Base-by-base conservation (phyloP, 2,888 invertebrate species). In the Carpatolechia fugitivella region DNA sequence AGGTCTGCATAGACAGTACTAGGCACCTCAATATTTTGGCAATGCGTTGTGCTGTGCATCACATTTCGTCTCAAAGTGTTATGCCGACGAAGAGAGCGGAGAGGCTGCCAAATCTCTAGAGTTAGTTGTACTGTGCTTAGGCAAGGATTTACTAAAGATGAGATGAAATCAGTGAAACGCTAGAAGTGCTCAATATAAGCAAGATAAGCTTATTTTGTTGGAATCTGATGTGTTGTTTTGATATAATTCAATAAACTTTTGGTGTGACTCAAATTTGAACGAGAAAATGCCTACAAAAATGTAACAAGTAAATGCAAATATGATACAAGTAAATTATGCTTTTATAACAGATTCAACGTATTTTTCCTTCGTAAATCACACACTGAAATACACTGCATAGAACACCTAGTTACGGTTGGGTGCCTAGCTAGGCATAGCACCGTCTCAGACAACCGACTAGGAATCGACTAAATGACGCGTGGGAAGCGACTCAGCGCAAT, bases 381-480 rank as follows among this genome's bases (percentile, higher is more conserved):
- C 3, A 24, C 24, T 3, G 3, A 24, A 24, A 24, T 24, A 24
- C 3, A 24, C 24, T 24, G n/a, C n/a, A n/a, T n/a, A n/a, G n/a
- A n/a, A 24, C 3, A 24, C 24, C 3, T 18, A 41, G 3, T 7
- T 18, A 18, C n/a, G n/a, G n/a, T n/a, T n/a, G n/a, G n/a, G 18
- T 14, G 10, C 40, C 14, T 40, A 40, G 16, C 14, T 16, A 14
- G n/a, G 35, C n/a, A 35, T n/a, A 35, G 35, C 10, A 35, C n/a
- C 10, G 35, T 40, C 40, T 11, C 40, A 41, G 40, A 41, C 40
- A 41, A 18, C 18, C 10, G 18, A 13, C 44, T 29, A 44, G 29
- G 62, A 75, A 69, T 70, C 70, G 67, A 61, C 67, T 71, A 86
- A 88, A 87, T 86, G 86, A 87, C 79, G 82, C 87, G 85, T 85